Evolutionary conservation across 2,888 invertebrate genomes (phyloP), one percentile per base, ranked within the genome.

Genomic region (Mesorhabditis belari): DNA sequence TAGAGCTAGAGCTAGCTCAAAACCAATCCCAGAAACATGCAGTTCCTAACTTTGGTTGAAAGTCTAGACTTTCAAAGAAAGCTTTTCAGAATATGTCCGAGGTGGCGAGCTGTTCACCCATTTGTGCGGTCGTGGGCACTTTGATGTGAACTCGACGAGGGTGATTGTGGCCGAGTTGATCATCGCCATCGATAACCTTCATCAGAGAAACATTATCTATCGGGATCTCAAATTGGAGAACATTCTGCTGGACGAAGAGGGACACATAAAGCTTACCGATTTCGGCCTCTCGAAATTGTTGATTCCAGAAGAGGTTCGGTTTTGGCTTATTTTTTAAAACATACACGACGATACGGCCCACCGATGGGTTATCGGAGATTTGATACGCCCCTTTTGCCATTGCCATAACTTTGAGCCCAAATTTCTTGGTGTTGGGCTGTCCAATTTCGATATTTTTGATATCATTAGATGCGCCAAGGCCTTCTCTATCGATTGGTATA

Each of bases 61-160:
- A 57, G 17, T 25, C 24, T 23, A 35, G 35, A 57, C 25, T 55
- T 49, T 17, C 2, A 35, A 5, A 5, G 4, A 44, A 49, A 23
- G 5, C 23, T 67, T 85, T 85, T 25, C 86, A 94, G 96, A 96
- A 86, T 96, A 93, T 84, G 92, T 95, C 60, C 90, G 90, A 77
- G 95, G 95, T 58, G 96, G 96, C 0, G 96, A 96, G 83, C 85
- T 96, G 69, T 96, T 96, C 85, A 95, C 93, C 3, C 95, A 96
- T 84, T 86, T 96, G 64, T 94, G 92, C 86, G 90, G 91, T 84
- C 87, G 90, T 76, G 94, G 94, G 81, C 88, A 89, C 80, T 96
- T 96, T 84, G 88, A 88, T 59, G 92, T 95, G 83, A 86, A 87
- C 65, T 90, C 92, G 83, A 93, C 93, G 54, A 86, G 90, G 76